Base-by-base conservation (phyloP, 2,797 vertebrate genomes). In the Chromis chromis region DNA sequence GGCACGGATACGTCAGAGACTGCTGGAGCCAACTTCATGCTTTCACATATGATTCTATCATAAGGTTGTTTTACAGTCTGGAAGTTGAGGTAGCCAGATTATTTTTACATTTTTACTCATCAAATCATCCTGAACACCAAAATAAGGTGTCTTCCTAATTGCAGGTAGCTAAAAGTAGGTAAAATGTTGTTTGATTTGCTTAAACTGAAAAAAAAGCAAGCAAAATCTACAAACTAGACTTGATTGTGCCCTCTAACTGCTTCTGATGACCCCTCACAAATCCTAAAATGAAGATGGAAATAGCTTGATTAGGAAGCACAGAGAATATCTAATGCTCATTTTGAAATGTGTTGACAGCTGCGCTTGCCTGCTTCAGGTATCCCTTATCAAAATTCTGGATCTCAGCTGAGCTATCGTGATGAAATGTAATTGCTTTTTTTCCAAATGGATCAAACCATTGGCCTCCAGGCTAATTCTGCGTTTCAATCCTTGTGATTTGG, bases 21-120 rank as follows among this genome's bases (percentile, higher is more conserved):
- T 74, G 66, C 28, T 22, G 50, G 39, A 85, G 85, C 63, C 70
- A 86, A 82, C 44, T 79, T 70, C 44, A 36, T 65, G 54, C 54
- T 82, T 76, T 61, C 74, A 67, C 74, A 70, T 81, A 84, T 72
- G 82, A 57, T 88, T 86, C 84, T 53, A 72, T 84, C 21, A 55
- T 42, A 39, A 77, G 66, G 76, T 83, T 68, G 42, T 72, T 80
- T 78, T 24, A 73, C 70, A 82, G 69, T 73, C 64, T 74, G 64
- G 44, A 65, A 33, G 67, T n/a, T 2, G 62, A 72, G 19, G 19
- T 31, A 59, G 79, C 67, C 64, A 73, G 44, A 79, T 76, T 70
- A 57, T 33, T 78, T 76, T 72, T 63, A 55, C 13, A 22, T 53
- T 83, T 25, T 63, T 53, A 60, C 3, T 27, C 52, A 13, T 31